Base-by-base conservation (phyloP, 2,888 invertebrate genomes). In the Stictocephala bisonia region DNA sequence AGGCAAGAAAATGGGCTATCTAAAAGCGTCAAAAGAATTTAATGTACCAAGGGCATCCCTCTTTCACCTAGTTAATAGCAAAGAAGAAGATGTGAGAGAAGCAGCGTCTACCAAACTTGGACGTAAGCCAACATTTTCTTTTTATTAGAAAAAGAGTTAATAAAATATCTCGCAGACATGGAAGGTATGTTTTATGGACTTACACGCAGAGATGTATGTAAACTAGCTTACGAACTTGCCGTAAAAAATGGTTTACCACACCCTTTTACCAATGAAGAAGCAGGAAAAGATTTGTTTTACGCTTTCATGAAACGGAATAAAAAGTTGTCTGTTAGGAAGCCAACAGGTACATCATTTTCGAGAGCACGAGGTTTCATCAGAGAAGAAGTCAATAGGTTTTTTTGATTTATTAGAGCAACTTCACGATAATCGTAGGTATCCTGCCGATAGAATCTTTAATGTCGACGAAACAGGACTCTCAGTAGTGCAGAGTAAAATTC, bases 11-110 rank as follows among this genome's bases (percentile, higher is more conserved):
- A 71, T 64, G 71, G 73, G 73, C 15, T 73, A 68, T 44, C 68
- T 73, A 13, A 68, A 73, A 29, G 73, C 73, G 56, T 68, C 73
- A 22, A 73, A 73, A 50, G 20, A 51, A 35, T 73, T 73, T 26
- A 35, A 68, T 9, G 73, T 73, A 22, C 73, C 73, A 18, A 73
- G 40, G 64, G 48, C 48, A 1, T 48, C 48, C 13, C 48, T 48
- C 48, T n/a, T n/a, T n/a, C n/a, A n/a, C n/a, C n/a, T n/a, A n/a
- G n/a, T n/a, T n/a, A n/a, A n/a, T n/a, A n/a, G n/a, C n/a, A n/a
- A n/a, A n/a, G n/a, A n/a, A n/a, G n/a, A n/a, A n/a, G n/a, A n/a
- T n/a, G n/a, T n/a, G n/a, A n/a, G n/a, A 22, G 15, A 11, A 48
- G 48, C 11, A 48, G 48, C 48, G 6, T 15, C 48, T 22, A 15